These are phyloP conservation scores for Kryptolebias ocellatus DNA, from an alignment of 2,797 vertebrate genomes.

Conservation along the genomic window DNA sequence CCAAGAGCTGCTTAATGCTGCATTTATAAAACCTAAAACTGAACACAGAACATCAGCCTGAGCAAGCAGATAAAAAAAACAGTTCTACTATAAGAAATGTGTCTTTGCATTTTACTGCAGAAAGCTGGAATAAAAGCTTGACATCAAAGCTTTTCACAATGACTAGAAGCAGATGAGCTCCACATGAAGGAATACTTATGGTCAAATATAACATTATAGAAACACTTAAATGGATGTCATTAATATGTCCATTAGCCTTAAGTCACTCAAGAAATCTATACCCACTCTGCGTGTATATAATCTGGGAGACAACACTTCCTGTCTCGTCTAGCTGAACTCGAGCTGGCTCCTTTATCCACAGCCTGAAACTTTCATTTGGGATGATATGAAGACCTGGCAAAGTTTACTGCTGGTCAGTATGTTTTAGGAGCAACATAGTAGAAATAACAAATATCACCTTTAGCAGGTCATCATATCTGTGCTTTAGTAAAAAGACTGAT, in stretches of 20 bases:
- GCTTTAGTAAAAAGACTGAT: background rate
- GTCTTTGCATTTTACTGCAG: too few species aligned
- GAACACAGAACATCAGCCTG: too few species aligned
- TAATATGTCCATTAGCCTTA: conserved; percentile 61
- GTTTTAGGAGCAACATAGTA: conserved; percentile 39
- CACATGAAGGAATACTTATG: conserved; percentile 2
- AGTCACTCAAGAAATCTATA: conserved; percentile 64
- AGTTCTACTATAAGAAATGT: too few species aligned
- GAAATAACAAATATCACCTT: conserved; percentile 2
- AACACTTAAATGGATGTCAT: conserved; percentile 45
- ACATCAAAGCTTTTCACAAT: background rate
- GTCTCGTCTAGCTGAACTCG: conserved; percentile 50
- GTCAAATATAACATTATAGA: conserved; percentile 25
- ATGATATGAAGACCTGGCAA: conserved; percentile 30
- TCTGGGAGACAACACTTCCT: conserved; percentile 50
- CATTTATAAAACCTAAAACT: too few species aligned
- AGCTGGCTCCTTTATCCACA: conserved; percentile 43
- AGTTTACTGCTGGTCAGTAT: conserved; percentile 30
- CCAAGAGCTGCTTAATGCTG: background rate
- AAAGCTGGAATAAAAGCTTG: too few species aligned
- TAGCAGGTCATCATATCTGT: background rate
- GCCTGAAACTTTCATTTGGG: conserved; percentile 29
- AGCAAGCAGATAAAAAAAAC: too few species aligned
- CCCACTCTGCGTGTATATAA: conserved; percentile 22
- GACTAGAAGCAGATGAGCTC: background rate